Evolutionary conservation across 2,888 invertebrate species (phyloP).

Genomic region (Aphidoletes aphidimyza): DNA sequence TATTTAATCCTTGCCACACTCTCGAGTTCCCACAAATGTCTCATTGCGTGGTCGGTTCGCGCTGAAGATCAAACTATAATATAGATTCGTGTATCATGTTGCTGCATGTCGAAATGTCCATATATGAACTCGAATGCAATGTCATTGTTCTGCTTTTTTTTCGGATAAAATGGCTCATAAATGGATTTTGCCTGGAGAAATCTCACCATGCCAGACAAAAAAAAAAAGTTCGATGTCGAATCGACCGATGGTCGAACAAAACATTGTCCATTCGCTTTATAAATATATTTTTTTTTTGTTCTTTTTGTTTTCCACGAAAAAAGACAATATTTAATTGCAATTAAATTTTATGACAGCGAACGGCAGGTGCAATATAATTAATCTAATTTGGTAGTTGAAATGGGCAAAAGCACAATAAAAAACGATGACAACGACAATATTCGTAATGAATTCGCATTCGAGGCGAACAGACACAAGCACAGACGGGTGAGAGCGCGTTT

Average conservation of each 20-base stretch:
- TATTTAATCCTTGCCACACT: background rate
- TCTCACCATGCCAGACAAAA: background rate
- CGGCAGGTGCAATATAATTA: conserved; percentile 54
- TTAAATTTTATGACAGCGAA: conserved; percentile 48
- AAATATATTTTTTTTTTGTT: too few relatives aligned
- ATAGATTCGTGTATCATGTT: background rate
- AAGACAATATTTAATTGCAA: conserved; percentile 47
- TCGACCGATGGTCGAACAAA: too few relatives aligned
- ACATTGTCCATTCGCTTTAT: too few relatives aligned
- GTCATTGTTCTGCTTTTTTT: background rate
- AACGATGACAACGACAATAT: conserved; percentile 38
- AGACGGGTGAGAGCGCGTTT: background rate
- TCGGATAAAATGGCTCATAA: background rate
- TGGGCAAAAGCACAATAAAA: conserved; percentile 8
- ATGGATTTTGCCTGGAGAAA: background rate
- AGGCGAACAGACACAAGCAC: background rate
- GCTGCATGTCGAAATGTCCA: background rate
- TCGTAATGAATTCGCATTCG: conserved; percentile 35
- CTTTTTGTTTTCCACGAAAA: background rate
- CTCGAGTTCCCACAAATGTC: conserved; percentile 13
- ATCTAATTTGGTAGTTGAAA: conserved; percentile 52
- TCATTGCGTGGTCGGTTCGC: background rate
- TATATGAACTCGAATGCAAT: background rate
- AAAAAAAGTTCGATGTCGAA: too few relatives aligned
- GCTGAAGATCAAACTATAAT: conserved; percentile 5